Evolutionary conservation across 2,113 vertebrate species (phyloP), one percentile per base, ranked within the genome.

Genomic region (Gymnocephalus cernua): DNA sequence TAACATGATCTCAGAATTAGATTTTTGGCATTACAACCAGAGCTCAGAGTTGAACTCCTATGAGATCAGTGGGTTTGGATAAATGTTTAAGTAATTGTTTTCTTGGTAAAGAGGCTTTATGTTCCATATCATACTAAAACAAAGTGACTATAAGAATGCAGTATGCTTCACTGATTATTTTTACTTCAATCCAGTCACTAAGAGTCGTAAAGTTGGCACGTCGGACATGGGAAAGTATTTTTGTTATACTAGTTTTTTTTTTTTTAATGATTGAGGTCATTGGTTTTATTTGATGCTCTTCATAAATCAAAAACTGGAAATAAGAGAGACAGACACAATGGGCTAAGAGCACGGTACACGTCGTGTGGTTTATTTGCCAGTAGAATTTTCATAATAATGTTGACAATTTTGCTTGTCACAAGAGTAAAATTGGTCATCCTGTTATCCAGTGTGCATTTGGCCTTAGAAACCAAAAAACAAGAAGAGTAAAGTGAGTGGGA

Each of bases 91-190:
- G 79, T 78, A 58, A 86, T 86, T 82, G 69, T 51, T 82, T 85
- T 73, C 44, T 78, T 64, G 9, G 69, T 69, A 86, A 86, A 77
- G 79, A 86, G 74, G 84, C 74, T 82, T 86, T 78, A 15, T 32
- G 29, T 32, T 67, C 21, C 23, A 18, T n/a, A 27, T 53, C 44
- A 57, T 56, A 41, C 6, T 27, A 38, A 56, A 44, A 69, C 2
- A 75, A 70, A 58, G 45, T 25, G 14, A 51, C 21, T 69, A 58
- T 11, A 64, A 18, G 9, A 14, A 82, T 44, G 57, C n/a, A 44
- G 2, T 25, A 27, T 35, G 32, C 44, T 45, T 58, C 32, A 13
- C 32, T 65, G 51, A 70, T 58, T 58, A 58, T 32, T 63, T 63
- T 64, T 44, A 64, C 5, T 63, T 48, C 35, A 68, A 68, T 35